A percentile compares a stretch with the other conserved stretches of the same genome.
Conservation (phyloP, 2,113 vertebrate genomes). For the Oncorhynchus clarkii region DNA sequence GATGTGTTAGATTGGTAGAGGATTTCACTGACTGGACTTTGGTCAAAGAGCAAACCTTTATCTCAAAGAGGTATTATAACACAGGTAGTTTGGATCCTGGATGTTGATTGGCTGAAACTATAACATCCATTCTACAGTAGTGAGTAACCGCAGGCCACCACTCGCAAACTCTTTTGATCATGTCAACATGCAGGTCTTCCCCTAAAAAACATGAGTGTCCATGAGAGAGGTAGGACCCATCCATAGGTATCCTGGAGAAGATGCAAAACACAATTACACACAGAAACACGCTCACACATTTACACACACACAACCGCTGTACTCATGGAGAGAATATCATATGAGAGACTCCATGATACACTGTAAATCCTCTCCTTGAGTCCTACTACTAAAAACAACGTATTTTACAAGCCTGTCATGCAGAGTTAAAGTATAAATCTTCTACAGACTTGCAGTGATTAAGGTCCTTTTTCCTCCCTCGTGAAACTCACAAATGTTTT, state of each 20-base stretch:
- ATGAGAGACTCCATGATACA: not conserved
- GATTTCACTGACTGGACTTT: conserved; percentile 62
- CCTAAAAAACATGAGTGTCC: conserved; percentile 16
- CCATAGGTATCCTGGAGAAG: not conserved
- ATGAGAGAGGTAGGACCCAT: not conserved
- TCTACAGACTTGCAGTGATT: conserved; percentile 17
- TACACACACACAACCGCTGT: conserved; percentile 11
- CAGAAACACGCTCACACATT: too few relatives aligned
- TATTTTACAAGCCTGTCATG: conserved; percentile 36
- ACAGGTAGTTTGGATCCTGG: too few relatives aligned
- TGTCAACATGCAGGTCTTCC: conserved; percentile 48
- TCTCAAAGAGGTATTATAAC: conserved; percentile 50
- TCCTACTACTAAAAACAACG: conserved; percentile 19
- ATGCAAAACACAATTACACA: conserved; percentile 22
- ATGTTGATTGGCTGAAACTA: too few relatives aligned
- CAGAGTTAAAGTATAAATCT: too few relatives aligned
- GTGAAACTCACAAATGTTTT: conserved; percentile 21
- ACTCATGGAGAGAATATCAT: conserved; percentile 1
- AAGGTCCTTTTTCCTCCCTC: conserved; percentile 42
- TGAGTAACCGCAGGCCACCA: conserved; percentile 58
- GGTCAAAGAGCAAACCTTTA: conserved; percentile 53
- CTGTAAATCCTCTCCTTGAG: not conserved
- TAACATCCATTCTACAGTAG: conserved; percentile 49
- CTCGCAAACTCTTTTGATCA: conserved; percentile 48
- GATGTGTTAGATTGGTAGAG: conserved; percentile 15